Base-by-base conservation (phyloP, 2,113 vertebrate species). In the Puntigrus tetrazona region DNA sequence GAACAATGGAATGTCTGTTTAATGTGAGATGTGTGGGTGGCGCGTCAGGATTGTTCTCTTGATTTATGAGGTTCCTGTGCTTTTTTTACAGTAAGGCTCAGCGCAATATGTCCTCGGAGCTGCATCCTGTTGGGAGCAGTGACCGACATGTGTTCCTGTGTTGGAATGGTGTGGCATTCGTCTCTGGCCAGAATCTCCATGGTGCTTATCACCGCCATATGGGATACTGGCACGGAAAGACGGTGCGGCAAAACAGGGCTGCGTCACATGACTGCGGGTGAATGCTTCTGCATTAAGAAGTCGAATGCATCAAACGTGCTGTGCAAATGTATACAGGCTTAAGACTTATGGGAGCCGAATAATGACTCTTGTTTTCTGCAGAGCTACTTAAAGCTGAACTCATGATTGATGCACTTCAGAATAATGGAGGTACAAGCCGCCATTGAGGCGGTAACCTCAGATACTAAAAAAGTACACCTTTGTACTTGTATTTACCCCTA, bases 181-280 rank as follows among this genome's bases (percentile, higher is more conserved):
- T 82, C 84, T 86, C 83, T 81, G 83, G 88, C 74, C 86, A 84
- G 87, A 82, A 84, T 92, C 88, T 85, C 89, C 78, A 74, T 85
- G 87, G 88, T 85, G 85, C 88, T 86, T 87, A 91, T 91, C 74
- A 80, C 63, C 90, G 89, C 91, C 91, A 92, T 93, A 91, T 91
- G 92, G 87, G 87, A 86, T 88, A 86, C 86, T 92, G 91, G 89
- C 87, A 86, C 73, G 11, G 87, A 59, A 81, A 89, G 89, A 91
- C 43, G 76, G 84, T 69, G 69, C 84, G 74, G 88, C 25, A 89
- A 85, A 75, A 87, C 77, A 65, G 31, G 36, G 76, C 74, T 78
- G 73, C 74, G 78, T 65, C 22, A 34, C 36, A 72, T 20, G 41
- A 55, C 52, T 83, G 65, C 85, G 91, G 89, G 84, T 88, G 91